Evolutionary conservation across 2,888 invertebrate species (phyloP).

Genomic region (Campaea margaritaria): DNA sequence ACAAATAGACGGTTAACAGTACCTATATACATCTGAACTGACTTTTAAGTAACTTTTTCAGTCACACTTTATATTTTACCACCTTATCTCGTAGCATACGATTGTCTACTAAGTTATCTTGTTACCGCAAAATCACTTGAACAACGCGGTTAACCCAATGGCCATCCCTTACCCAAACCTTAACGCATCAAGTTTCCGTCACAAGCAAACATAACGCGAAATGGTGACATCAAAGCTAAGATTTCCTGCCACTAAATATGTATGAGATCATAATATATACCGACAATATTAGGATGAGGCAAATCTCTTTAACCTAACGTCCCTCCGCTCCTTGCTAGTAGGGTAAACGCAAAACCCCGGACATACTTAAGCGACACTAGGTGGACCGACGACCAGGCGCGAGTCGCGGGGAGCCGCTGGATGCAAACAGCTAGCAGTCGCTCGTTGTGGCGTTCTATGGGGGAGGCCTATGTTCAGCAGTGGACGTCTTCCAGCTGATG

Average conservation of each 20-base stretch:
- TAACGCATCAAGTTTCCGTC: conserved; percentile 37
- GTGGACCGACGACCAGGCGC: too few species aligned
- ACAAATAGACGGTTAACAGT: too few species aligned
- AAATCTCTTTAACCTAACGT: conserved; percentile 38
- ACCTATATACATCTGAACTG: too few species aligned
- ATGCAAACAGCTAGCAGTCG: too few species aligned
- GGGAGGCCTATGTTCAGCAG: too few species aligned
- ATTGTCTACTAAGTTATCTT: too few species aligned
- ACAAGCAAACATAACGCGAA: conserved; percentile 31
- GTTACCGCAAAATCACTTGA: conserved; percentile 4
- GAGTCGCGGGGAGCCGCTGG: too few species aligned
- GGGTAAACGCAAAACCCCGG: conserved; percentile 17
- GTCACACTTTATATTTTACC: too few species aligned
- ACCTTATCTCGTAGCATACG: too few species aligned
- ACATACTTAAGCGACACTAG: conserved; percentile 23
- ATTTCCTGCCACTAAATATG: conserved; percentile 44
- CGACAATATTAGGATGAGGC: conserved; percentile 37
- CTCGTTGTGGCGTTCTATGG: too few species aligned
- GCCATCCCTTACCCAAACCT: conserved; percentile 4
- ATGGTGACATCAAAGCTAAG: conserved; percentile 40
- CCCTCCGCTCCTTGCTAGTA: conserved; percentile 21
- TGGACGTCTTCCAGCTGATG: too few species aligned
- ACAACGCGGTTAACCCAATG: conserved; percentile 6
- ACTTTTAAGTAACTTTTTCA: too few species aligned
- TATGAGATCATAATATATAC: conserved; percentile 43